Conservation (phyloP, 1,140 invertebrate species). For the Hycleus cichorii region DNA sequence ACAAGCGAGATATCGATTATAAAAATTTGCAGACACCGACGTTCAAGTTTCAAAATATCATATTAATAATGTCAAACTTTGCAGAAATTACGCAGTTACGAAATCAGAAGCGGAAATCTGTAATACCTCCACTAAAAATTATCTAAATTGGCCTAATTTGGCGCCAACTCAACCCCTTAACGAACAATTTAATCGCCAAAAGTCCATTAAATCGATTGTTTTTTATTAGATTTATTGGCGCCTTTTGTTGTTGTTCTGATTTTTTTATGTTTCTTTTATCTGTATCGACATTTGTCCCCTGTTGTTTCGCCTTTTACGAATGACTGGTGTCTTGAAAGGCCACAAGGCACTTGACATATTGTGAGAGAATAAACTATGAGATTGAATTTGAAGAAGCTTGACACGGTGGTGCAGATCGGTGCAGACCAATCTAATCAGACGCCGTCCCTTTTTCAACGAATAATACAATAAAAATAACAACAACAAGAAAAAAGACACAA, state of each 20-base stretch:
- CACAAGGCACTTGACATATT: slow-evolving; percentile 11
- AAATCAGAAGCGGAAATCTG: no score
- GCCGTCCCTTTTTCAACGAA: background rate
- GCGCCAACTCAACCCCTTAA: background rate
- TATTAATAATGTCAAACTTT: no score
- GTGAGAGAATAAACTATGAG: slow-evolving; percentile 15
- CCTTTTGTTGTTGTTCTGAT: background rate
- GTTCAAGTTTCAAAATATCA: no score
- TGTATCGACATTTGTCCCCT: background rate
- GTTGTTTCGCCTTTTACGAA: slow-evolving; percentile 11
- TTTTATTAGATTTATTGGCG: slow-evolving; percentile 17
- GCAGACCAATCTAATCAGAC: slow-evolving; percentile 15
- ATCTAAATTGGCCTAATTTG: no score
- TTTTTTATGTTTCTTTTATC: no score
- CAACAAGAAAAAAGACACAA: no score
- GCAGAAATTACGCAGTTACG: no score
- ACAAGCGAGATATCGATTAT: no score
- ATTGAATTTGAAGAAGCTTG: slow-evolving; percentile 12
- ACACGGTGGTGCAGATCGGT: slow-evolving; percentile 1
- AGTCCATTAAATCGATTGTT: slow-evolving; percentile 18
- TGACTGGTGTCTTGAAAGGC: slow-evolving; percentile 12
- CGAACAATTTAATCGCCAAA: slow-evolving; percentile 16
- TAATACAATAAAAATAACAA: no score
- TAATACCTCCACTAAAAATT: no score
- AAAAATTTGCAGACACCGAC: no score